These are phyloP conservation scores for Stictocephala bisonia DNA, from an alignment of 2,888 invertebrate species.

Conservation along the genomic window DNA sequence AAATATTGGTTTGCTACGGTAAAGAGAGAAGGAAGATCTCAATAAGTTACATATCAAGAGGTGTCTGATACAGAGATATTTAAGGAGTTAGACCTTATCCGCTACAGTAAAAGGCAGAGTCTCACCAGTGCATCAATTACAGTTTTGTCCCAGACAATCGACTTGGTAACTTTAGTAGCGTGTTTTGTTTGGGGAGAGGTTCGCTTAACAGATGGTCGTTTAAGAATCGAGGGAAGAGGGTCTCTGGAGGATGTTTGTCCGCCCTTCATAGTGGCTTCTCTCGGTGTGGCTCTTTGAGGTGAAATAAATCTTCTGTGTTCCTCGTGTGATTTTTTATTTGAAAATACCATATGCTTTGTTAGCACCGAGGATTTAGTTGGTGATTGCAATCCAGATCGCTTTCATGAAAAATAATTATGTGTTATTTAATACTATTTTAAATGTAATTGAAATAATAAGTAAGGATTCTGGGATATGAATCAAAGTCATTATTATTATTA, in stretches of 20 bases:
- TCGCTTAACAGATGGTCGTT: not conserved
- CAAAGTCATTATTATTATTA: too few species aligned
- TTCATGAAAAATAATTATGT: not conserved
- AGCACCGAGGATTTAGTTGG: conserved; percentile 4
- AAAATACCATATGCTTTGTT: not conserved
- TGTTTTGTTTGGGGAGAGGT: not conserved
- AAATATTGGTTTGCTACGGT: too few species aligned
- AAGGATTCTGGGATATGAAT: too few species aligned
- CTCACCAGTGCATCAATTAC: conserved; percentile 32
- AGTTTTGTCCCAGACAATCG: conserved; percentile 36
- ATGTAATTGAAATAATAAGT: too few species aligned
- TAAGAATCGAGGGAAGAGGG: conserved; percentile 18
- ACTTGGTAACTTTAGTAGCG: conserved; percentile 2
- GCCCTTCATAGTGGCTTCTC: not conserved
- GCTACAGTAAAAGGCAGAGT: too few species aligned
- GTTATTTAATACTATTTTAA: too few species aligned
- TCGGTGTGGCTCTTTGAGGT: not conserved
- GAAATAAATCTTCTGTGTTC: conserved; percentile 26
- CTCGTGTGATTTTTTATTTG: conserved; percentile 8
- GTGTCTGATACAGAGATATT: too few species aligned
- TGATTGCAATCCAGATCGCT: not conserved
- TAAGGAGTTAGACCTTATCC: too few species aligned
- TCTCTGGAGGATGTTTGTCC: not conserved
- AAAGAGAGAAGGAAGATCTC: too few species aligned
- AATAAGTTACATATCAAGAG: too few species aligned